Conservation (phyloP, 2,113 vertebrate genomes). For the Brachypodius melanocephalos region DNA sequence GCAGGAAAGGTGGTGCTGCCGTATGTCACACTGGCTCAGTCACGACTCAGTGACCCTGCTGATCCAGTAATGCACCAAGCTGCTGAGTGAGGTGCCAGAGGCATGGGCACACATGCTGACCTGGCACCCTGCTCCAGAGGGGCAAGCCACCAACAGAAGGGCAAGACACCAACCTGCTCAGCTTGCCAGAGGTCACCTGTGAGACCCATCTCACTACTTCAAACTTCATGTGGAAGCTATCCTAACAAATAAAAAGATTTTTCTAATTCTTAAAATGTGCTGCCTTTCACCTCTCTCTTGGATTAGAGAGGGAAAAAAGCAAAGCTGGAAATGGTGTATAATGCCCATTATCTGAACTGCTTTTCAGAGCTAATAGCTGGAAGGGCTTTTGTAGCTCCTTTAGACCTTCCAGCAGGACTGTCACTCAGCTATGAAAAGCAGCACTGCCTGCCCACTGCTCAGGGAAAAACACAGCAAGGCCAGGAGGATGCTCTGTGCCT, state of each 20-base stretch:
- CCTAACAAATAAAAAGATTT: neutral
- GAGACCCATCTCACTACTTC: neutral
- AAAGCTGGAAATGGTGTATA: neutral
- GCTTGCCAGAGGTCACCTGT: neutral
- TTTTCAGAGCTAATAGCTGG: constrained; percentile 3
- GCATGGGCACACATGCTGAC: neutral
- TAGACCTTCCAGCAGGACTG: neutral
- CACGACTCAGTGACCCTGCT: neutral
- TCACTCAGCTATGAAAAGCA: constrained; percentile 31
- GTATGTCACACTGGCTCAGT: neutral
- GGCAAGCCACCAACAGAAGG: neutral
- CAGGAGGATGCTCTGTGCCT: neutral
- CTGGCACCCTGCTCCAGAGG: neutral
- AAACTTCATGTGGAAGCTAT: neutral
- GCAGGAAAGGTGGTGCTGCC: neutral
- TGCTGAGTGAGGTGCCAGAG: neutral
- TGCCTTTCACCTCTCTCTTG: neutral
- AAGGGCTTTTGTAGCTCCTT: constrained; percentile 1
- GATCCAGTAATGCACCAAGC: neutral
- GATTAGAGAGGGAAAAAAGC: neutral
- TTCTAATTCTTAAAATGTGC: neutral
- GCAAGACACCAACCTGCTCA: neutral
- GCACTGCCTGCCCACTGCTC: neutral
- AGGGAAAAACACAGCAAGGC: constrained; percentile 28
- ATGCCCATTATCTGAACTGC: neutral